Percentiles rank a stretch among this genome's conserved stretches.
phyloP scores from a whole-genome alignment of 2,888 invertebrate species.

The Mesoligia furuncula region DNA sequence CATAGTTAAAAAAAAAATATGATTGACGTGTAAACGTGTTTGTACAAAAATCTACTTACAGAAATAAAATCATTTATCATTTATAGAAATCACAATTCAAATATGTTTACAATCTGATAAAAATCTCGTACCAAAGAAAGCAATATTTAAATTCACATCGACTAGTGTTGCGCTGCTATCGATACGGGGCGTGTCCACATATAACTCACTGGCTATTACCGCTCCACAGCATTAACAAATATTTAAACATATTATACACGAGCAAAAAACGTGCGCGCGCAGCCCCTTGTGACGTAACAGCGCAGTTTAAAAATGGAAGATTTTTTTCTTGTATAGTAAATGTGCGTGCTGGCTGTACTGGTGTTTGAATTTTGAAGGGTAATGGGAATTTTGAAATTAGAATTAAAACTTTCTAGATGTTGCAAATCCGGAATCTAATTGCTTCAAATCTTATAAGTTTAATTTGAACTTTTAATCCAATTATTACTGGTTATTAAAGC shows the following conservation, averaged over 20 bases:
- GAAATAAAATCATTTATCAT: too few species aligned
- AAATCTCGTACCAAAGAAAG: constrained; percentile 8
- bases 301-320: constrained; percentile 49
- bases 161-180: constrained; percentile 66
- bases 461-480: not conserved
- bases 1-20: too few species aligned
- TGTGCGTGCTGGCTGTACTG: constrained; percentile 15
- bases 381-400: constrained; percentile 8
- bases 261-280: constrained; percentile 72
- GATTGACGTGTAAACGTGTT: too few species aligned
- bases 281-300: constrained; percentile 63
- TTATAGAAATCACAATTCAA: not conserved
- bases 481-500: not conserved
- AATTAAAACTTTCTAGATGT: not conserved
- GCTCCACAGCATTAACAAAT: constrained; percentile 82
- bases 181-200: constrained; percentile 75
- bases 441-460: not conserved
- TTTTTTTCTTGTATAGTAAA: constrained; percentile 35
- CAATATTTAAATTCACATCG: constrained; percentile 15
- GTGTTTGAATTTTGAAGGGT: constrained; percentile 24
- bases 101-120: not conserved
- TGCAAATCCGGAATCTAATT: not conserved
- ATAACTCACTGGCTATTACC: constrained; percentile 75
- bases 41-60: too few species aligned
- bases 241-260: constrained; percentile 81